Conservation (phyloP, 2,113 vertebrate genomes). For the Anhinga anhinga region DNA sequence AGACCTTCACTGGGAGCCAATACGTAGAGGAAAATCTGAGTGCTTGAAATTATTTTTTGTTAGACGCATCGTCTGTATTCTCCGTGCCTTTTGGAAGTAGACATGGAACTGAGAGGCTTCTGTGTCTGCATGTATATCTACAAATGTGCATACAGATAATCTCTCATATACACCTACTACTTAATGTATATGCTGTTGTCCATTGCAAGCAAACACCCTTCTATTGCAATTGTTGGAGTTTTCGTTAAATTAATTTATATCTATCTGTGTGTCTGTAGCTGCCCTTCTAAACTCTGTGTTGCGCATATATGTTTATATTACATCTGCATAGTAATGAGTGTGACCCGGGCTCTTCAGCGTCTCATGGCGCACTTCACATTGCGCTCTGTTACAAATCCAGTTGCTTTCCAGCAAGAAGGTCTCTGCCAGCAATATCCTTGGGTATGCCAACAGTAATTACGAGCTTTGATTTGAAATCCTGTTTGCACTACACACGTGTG, state of each 20-base stretch:
- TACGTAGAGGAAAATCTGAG: neutral
- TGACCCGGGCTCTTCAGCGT: neutral
- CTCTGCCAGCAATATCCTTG: neutral
- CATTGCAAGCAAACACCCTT: neutral
- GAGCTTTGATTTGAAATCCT: neutral
- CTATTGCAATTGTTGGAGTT: neutral
- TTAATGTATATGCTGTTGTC: neutral
- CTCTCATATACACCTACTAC: neutral
- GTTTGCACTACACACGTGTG: neutral
- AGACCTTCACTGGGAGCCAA: neutral
- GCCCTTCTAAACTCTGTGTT: neutral
- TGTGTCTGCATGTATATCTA: neutral
- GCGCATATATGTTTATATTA: accelerated
- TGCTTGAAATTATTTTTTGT: neutral
- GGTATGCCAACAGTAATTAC: neutral
- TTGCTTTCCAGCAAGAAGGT: conserved; percentile 21
- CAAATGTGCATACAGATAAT: too few relatives aligned
- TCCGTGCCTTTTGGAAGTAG: neutral
- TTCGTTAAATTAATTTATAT: neutral
- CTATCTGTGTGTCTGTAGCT: neutral
- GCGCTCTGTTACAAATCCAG: neutral
- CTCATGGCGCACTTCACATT: accelerated
- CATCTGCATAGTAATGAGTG: accelerated
- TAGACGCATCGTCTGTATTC: neutral
- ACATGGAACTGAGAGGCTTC: neutral